phyloP scores from a whole-genome alignment of 2,888 invertebrate genomes.

The Scaptomyza tumidula region DNA sequence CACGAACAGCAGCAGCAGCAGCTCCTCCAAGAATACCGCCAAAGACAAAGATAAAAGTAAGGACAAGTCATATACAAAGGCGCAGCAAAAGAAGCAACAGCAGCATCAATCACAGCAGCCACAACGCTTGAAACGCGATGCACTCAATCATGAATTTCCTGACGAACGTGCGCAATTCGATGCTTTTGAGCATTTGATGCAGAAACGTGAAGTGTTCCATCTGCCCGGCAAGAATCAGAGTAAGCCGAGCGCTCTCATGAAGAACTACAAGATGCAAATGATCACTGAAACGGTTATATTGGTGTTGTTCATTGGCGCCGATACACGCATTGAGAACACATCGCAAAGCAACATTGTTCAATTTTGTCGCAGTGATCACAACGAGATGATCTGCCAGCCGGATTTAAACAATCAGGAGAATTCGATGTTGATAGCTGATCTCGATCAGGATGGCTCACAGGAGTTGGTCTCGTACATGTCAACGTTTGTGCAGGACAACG shows the following conservation, averaged over 20 bases:
- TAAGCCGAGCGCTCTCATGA: constrained; percentile 53
- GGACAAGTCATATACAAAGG: not conserved
- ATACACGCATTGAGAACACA: constrained; percentile 90
- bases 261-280: constrained; percentile 85
- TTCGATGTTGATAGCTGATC: constrained; percentile 90
- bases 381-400: constrained; percentile 88
- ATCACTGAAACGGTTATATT: constrained; percentile 91
- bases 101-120: constrained; percentile 33
- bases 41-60: constrained; percentile 4
- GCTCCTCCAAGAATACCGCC: constrained; percentile 3
- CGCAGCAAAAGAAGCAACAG: constrained; percentile 34
- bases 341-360: constrained; percentile 92
- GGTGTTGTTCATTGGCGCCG: constrained; percentile 90
- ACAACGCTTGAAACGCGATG: constrained; percentile 45
- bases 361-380: constrained; percentile 86
- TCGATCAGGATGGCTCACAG: constrained; percentile 90
- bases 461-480: constrained; percentile 92
- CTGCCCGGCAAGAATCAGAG: constrained; percentile 71
- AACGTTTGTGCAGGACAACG: constrained; percentile 85
- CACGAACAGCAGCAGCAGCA: constrained; percentile 48
- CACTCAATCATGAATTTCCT: constrained; percentile 58
- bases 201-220: constrained; percentile 77
- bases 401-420: constrained; percentile 90
- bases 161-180: constrained; percentile 70
- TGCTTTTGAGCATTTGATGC: constrained; percentile 77